phyloP scores from a whole-genome alignment of 2,888 invertebrate genomes.

The Chrysodeixis includens region DNA sequence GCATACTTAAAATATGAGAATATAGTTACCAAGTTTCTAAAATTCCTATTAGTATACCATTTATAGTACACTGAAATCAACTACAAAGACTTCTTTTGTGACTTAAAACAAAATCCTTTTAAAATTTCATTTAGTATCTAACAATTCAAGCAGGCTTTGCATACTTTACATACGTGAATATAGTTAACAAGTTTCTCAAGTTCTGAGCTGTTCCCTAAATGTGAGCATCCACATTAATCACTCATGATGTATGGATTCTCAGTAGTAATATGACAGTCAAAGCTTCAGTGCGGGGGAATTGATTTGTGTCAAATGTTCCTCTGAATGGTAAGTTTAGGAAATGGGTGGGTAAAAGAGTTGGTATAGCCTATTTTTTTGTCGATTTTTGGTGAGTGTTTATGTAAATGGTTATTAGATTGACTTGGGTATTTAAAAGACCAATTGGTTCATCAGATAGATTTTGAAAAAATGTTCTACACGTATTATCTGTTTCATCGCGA shows the following conservation, averaged over 20 bases:
- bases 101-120: conserved; percentile 6
- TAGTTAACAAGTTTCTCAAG: conserved; percentile 33
- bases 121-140: conserved; percentile 6
- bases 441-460: no score
- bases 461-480: no score
- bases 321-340: background rate
- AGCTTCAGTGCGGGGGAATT: conserved; percentile 7
- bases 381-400: background rate
- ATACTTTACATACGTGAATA: conserved; percentile 14
- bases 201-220: conserved; percentile 23
- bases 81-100: background rate
- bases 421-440: no score
- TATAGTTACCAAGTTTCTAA: no score
- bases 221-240: conserved; percentile 32
- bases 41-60: no score
- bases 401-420: no score
- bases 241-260: conserved; percentile 15
- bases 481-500: no score
- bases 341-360: background rate
- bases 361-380: background rate
- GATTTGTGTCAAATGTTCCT: conserved; percentile 16
- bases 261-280: conserved; percentile 8
- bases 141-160: no score
- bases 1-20: no score
- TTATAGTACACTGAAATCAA: background rate